A percentile compares a stretch with the other conserved stretches of the same genome.
These are phyloP conservation scores for Wiebesia pumilae DNA, from an alignment of 1,140 invertebrate species.

Conservation along the genomic window DNA sequence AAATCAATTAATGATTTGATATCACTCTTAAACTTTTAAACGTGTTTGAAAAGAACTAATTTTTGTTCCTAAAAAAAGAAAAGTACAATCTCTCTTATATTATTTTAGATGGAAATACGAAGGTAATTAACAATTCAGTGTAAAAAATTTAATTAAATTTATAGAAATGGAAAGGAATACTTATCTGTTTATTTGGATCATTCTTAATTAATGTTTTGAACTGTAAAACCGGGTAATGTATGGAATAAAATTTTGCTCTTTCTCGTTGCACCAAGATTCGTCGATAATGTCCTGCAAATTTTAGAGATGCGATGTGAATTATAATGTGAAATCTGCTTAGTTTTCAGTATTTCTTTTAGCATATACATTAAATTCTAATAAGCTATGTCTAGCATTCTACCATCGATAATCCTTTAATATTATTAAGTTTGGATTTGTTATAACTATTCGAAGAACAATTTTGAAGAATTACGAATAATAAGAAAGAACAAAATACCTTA, in stretches of 20 bases:
- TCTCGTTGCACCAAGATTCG: background rate
- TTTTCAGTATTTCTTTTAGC: background rate
- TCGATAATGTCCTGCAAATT: background rate
- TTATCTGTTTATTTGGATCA: background rate
- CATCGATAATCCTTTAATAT: too few relatives aligned
- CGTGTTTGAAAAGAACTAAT: too few relatives aligned
- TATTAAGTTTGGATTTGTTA: too few relatives aligned
- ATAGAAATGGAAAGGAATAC: background rate
- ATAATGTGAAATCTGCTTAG: background rate
- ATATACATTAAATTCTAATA: background rate
- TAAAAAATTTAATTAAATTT: conserved; percentile 17
- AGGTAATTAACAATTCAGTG: background rate
- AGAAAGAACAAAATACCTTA: too few relatives aligned
- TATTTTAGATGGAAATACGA: too few relatives aligned
- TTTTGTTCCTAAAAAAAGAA: too few relatives aligned
- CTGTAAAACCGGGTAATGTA: background rate
- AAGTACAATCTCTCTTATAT: too few relatives aligned
- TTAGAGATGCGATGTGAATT: background rate
- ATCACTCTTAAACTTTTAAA: too few relatives aligned
- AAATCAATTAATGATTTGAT: too few relatives aligned
- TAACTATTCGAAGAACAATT: too few relatives aligned
- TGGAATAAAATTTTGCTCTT: background rate
- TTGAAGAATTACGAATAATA: too few relatives aligned
- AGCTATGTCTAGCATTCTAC: too few relatives aligned
- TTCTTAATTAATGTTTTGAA: background rate